Evolutionary conservation across 23 tunicate genomes (phyloP), one percentile per base, ranked within the genome.

Genomic region (Botrylloides violaceus): DNA sequence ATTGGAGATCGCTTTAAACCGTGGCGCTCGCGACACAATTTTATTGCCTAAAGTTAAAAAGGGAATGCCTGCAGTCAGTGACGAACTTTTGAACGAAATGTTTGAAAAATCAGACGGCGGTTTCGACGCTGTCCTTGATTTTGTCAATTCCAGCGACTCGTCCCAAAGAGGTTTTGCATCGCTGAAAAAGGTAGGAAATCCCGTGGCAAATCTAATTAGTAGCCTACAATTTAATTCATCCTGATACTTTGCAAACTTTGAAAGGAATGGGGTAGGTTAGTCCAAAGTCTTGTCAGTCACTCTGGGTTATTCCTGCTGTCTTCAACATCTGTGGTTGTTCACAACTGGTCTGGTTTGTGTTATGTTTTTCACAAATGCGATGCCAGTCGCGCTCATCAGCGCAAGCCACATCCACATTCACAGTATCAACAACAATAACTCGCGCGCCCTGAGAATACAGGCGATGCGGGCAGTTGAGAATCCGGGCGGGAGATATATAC

Each of bases 91-190:
- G 3, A 55, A 66, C 4, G 76, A 29, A 2, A 36, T 71, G 29
- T 65, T 77, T 25, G 59, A 43, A 3, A 36, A 35, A 31, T 49
- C 87, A 3, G 80, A 82, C 59, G 80, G 80, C 29, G 76, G 35
- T 26, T 82, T 33, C 34, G 87, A 75, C 48, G 80, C 73, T 6
- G 80, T 82, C n/a, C 65, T 82, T 35, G 87, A 82, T 31, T 4
- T 82, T 43, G 87, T 82, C 39, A 70, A 70, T 49, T 58, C 76
- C 9, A 35, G 79, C 15, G 39, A 35, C 29, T 75, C 87, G 2
- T 61, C 80, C 55, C 59, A 82, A 82, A 65, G 76, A 75, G 76
- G 47, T 3, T 82, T 75, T 66, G 73, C 49, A 39, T 58, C 58
- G 21, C 28, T 77, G 4, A 71, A 82, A 38, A 47, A 76, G 76